Evolutionary conservation across 2,888 invertebrate genomes (phyloP), one percentile per base, ranked within the genome.

Genomic region (Ceratothoa steindachneri): DNA sequence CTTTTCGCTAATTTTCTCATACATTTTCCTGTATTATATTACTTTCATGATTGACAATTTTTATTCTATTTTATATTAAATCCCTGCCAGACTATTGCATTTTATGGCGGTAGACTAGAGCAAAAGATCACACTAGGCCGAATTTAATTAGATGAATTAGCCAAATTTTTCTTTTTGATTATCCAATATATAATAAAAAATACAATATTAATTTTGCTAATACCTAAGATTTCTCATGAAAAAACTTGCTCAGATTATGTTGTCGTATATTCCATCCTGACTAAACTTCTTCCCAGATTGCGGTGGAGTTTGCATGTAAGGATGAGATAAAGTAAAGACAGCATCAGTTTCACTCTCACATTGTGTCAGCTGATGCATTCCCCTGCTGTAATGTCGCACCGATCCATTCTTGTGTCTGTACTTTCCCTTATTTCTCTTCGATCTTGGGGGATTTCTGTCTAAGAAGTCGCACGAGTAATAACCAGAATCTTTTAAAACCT

Each of bases 391-490:
- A 19, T 70, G 70, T 4, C 65, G 53, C 24, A n/a, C 53, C 41
- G 52, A 41, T n/a, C 69, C 52, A 27, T 22, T 24, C 5, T 70
- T 52, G 15, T 73, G 41, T 64, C 66, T 71, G 29, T 70, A 69
- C 9, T 52, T 67, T 19, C 12, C 41, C n/a, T 66, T 41, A 15
- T 71, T 71, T 12, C 71, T 30, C 7, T 66, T 66, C 15, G 51
- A 51, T 2, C 27, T 51, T 0, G 71, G 71, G 22, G 70, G 64
- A 41, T 74, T 65, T 7, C 52, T 64, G 60, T 77, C 77, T 30
- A 77, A 69, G 52, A 77, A 77, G 65, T 77, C 77, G 51, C 77
- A 77, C 19, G 75, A 77, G 52, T 75, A 77, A 28, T 77, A 77
- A 4, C 74, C 77, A 4, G 77, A 75, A 30, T 77, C 77, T 24